phyloP scores from a whole-genome alignment of 2,888 invertebrate genomes.

The Netelia inedita region DNA sequence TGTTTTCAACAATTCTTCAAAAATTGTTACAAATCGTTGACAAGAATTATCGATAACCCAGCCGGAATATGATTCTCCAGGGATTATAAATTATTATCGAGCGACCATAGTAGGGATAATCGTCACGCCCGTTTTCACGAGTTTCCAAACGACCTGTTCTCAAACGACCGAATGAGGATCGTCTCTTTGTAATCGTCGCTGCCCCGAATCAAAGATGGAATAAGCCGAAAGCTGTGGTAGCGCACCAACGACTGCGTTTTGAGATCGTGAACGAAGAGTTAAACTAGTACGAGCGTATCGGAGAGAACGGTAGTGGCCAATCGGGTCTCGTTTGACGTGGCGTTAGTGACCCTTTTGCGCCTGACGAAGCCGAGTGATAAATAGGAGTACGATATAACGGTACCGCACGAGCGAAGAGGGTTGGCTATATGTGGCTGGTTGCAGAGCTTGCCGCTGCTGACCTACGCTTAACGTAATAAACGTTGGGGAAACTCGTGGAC shows the following conservation, averaged over 20 bases:
- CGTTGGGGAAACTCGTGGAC: slow-evolving; percentile 31
- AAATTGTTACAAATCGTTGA: no score
- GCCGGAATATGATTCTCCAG: no score
- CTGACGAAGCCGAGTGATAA: slow-evolving; percentile 55
- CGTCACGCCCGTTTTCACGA: background rate
- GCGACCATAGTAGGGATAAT: background rate
- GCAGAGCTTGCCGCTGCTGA: slow-evolving; percentile 51
- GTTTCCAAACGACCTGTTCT: slow-evolving; percentile 5
- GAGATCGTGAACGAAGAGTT: slow-evolving; percentile 47
- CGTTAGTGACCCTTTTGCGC: slow-evolving; percentile 48
- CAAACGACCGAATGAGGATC: slow-evolving; percentile 7
- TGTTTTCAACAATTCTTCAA: no score
- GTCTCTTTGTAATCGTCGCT: background rate
- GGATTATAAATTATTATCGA: background rate
- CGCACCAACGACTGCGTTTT: slow-evolving; percentile 33
- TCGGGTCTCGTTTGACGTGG: slow-evolving; percentile 54
- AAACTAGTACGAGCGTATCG: slow-evolving; percentile 35
- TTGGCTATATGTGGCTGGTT: slow-evolving; percentile 10
- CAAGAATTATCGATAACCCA: no score
- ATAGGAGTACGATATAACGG: slow-evolving; percentile 34
- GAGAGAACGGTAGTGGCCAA: slow-evolving; percentile 35
- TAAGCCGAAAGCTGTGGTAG: slow-evolving; percentile 22
- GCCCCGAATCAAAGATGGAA: background rate
- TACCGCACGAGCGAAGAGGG: slow-evolving; percentile 13
- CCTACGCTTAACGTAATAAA: slow-evolving; percentile 53